Evolutionary conservation across 2,797 vertebrate genomes (phyloP), one percentile per base, ranked within the genome.

Genomic region (Coccyzus lansbergi): DNA sequence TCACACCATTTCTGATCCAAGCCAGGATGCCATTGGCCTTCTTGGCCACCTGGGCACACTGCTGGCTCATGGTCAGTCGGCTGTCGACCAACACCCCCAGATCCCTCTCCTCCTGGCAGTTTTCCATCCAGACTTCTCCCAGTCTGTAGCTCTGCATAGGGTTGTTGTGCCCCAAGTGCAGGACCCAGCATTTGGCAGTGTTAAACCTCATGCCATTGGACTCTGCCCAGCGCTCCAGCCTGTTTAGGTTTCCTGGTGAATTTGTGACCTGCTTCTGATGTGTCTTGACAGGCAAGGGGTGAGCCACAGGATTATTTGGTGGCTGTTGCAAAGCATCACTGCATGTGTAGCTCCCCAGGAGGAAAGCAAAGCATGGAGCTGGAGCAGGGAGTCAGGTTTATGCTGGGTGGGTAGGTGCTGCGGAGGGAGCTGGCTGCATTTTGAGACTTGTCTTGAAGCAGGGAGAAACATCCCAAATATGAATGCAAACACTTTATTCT

Each of bases 311-410:
- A 8, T 89, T 81, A 16, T 46, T 72, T 53, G 42, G 38, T 67
- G 48, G 59, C 49, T 36, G 59, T 28, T n/a, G 44, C 31, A n/a
- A 51, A 51, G 62, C 63, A 10, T 64, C 8, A 15, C 62, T 18
- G 58, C 33, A 0, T 1, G 17, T 55, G 65, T 44, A 42, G 75
- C 82, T 90, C 49, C 76, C 31, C 0, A 4, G 53, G 28, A 40
- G 53, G 28, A 59, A 33, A 49, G 33, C 3, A 4, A 77, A 40
- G 52, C 2, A 0, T 31, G 0, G 1, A n/a, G 76, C 52, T 38
- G 78, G 86, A 91, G 60, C 49, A 34, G 51, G 52, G 44, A 68
- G 31, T 40, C 21, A 9, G 68, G 44, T 53, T 52, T 58, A 34
- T 63, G 46, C 55, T 59, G 42, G 53, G 25, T 74, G 34, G 26